These are phyloP conservation scores for Trachelus stipa DNA, from an alignment of 2,888 invertebrate genomes.

Conservation along the genomic window DNA sequence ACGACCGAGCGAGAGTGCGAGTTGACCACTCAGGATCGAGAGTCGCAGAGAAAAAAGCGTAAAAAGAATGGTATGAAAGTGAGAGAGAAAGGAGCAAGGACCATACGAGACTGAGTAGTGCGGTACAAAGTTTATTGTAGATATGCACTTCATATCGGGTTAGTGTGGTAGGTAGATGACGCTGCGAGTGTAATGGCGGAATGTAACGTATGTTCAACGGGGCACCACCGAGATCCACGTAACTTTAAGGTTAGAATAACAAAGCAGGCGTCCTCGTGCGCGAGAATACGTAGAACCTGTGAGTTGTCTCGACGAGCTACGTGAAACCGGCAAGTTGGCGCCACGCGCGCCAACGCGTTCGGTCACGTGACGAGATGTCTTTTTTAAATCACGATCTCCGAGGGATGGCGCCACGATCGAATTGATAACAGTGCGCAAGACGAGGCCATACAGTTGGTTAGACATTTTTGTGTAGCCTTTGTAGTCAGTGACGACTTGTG, in stretches of 20 bases:
- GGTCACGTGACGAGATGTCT: slow-evolving; percentile 10
- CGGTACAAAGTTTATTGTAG: not conserved
- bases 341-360: slow-evolving; percentile 20
- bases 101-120: not conserved
- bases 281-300: slow-evolving; percentile 6
- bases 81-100: not conserved
- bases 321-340: slow-evolving; percentile 16
- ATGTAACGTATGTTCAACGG: not conserved
- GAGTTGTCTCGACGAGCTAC: slow-evolving; percentile 6
- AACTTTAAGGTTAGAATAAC: not conserved
- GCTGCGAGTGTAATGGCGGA: not conserved
- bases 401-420: not conserved
- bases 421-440: not conserved
- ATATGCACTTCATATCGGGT: not conserved
- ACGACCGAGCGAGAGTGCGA: slow-evolving; percentile 10
- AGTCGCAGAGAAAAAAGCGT: slow-evolving; percentile 2
- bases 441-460: not conserved
- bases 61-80: not conserved
- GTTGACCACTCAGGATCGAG: not conserved
- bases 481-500: not conserved
- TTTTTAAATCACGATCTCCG: slow-evolving; percentile 2
- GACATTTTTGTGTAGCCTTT: not conserved
- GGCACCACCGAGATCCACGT: not conserved
- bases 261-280: not conserved
- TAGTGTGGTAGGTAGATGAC: not conserved